Evolutionary conservation across 2,888 invertebrate species (phyloP).

Genomic region (Leucophora obtusa): DNA sequence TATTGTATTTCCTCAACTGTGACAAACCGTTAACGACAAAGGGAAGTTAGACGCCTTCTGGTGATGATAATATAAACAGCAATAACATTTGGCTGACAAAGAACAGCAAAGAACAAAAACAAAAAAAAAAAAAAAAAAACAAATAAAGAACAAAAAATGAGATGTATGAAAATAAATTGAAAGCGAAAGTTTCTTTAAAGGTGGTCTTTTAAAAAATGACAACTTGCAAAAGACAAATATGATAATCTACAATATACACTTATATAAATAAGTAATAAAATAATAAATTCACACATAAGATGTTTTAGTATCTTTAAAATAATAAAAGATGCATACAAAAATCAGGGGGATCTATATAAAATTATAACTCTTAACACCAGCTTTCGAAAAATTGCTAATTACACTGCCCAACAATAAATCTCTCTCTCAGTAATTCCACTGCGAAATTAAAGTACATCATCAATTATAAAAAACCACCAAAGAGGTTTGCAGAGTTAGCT

Average conservation of each 20-base stretch:
- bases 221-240: conserved; percentile 13
- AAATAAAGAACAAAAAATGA: conserved; percentile 1
- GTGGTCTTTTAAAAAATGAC: conserved; percentile 12
- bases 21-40: conserved; percentile 65
- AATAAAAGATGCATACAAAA: no score
- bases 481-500: no score
- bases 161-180: conserved; percentile 38
- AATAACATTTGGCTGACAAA: conserved; percentile 62
- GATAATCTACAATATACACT: not conserved
- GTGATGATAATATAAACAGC: conserved; percentile 53
- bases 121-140: conserved; percentile 12
- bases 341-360: no score
- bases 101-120: conserved; percentile 34
- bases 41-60: conserved; percentile 65
- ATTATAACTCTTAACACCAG: no score
- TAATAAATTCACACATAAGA: conserved; percentile 12
- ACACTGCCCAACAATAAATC: no score
- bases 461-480: no score
- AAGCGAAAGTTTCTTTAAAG: conserved; percentile 53
- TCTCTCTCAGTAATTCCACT: no score
- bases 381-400: no score
- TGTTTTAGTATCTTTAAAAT: conserved; percentile 7
- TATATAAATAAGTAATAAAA: not conserved
- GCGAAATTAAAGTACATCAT: no score
- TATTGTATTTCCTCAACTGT: conserved; percentile 64